Percentiles rank a stretch among this genome's conserved stretches.
Evolutionary conservation across 2,888 invertebrate genomes (phyloP).

Genomic region (Himalopsyche kuldschensis): DNA sequence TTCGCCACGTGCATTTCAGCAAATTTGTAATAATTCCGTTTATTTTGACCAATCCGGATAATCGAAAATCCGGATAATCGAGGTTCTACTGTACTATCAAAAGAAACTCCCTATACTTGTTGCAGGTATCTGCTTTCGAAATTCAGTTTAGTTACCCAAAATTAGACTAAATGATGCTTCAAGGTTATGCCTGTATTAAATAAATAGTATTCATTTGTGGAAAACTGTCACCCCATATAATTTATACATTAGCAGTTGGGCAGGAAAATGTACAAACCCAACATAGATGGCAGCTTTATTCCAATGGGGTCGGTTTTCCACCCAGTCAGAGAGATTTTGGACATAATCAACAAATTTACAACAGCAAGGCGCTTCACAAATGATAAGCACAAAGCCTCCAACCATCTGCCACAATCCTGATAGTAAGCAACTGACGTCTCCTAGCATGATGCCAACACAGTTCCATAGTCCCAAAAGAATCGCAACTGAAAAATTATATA

Average conservation of each 20-base stretch:
- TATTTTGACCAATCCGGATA: too few relatives aligned
- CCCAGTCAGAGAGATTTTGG: slow-evolving; percentile 78
- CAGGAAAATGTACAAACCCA: slow-evolving; percentile 64
- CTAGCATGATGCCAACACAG: slow-evolving; percentile 67
- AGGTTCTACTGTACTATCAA: too few relatives aligned
- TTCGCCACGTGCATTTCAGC: too few relatives aligned
- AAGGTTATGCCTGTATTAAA: too few relatives aligned
- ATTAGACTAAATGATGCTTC: too few relatives aligned
- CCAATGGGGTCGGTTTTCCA: slow-evolving; percentile 85
- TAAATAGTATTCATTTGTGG: background rate
- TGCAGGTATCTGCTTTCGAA: too few relatives aligned
- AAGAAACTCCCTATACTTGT: too few relatives aligned
- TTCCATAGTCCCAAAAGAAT: slow-evolving; percentile 80
- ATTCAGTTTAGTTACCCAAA: too few relatives aligned
- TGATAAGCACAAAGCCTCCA: slow-evolving; percentile 83
- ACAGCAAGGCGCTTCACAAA: slow-evolving; percentile 95
- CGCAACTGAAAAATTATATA: slow-evolving; percentile 67
- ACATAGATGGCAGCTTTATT: slow-evolving; percentile 85
- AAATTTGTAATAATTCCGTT: too few relatives aligned
- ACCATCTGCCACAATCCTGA: slow-evolving; percentile 86
- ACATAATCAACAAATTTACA: slow-evolving; percentile 96
- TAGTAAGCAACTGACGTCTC: slow-evolving; percentile 67
- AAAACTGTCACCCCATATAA: slow-evolving; percentile 11
- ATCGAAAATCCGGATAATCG: too few relatives aligned
- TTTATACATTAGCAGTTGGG: background rate